Percentiles rank a stretch among this genome's conserved stretches.
Conservation (phyloP, 2,888 invertebrate species). For the Cryptus viduatorius region DNA sequence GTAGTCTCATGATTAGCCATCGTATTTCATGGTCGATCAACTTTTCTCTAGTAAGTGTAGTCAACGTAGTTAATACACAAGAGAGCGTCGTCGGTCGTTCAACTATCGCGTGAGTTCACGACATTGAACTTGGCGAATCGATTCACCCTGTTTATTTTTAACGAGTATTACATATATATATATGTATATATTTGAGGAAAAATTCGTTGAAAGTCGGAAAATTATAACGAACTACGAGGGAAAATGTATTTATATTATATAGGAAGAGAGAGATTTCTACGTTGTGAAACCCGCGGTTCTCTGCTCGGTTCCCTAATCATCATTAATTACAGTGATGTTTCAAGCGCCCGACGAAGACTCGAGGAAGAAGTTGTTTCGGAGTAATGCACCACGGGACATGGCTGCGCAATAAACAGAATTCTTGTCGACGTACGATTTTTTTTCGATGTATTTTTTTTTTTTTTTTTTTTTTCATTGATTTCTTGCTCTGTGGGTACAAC, state of each 20-base stretch:
- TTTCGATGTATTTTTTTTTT: conserved; percentile 11
- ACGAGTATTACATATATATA: conserved; percentile 21
- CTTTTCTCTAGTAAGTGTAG: conserved; percentile 40
- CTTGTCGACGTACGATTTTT: conserved; percentile 11
- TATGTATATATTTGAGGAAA: conserved; percentile 18
- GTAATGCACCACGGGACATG: background rate
- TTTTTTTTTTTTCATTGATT: conserved; percentile 35
- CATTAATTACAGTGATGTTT: conserved; percentile 43
- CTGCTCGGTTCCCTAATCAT: conserved; percentile 31
- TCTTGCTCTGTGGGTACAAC: conserved; percentile 37
- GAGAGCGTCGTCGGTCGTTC: conserved; percentile 65
- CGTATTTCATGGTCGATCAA: conserved; percentile 66
- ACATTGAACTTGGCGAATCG: conserved; percentile 73
- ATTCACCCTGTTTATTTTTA: conserved; percentile 59
- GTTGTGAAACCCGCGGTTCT: conserved; percentile 39
- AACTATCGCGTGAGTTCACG: conserved; percentile 72
- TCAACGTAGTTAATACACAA: conserved; percentile 3
- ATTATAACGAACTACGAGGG: background rate
- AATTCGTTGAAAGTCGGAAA: background rate
- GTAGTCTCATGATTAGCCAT: conserved; percentile 44
- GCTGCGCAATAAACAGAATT: conserved; percentile 11
- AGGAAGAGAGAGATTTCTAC: conserved; percentile 31
- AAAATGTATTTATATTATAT: conserved; percentile 4
- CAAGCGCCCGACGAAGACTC: conserved; percentile 2
- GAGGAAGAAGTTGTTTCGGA: conserved; percentile 10